phyloP scores from a whole-genome alignment of 2,797 vertebrate genomes.

The Tarsius wallacei region DNA sequence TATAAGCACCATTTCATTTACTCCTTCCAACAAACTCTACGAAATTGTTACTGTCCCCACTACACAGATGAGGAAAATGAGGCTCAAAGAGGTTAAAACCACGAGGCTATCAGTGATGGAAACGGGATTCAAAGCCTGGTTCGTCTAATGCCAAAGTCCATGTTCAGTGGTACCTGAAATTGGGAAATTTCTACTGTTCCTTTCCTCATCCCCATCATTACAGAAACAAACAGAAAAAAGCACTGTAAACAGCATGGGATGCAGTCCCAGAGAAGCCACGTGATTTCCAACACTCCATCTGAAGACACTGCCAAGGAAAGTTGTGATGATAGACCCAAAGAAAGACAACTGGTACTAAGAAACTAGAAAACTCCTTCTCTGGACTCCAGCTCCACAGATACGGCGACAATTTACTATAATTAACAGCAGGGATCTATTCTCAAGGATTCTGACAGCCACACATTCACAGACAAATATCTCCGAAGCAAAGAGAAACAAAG shows the following conservation, averaged over 20 bases:
- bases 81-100: background rate
- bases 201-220: background rate
- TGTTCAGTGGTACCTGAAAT: background rate
- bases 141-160: background rate
- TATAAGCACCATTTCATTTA: background rate
- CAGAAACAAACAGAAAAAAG: background rate
- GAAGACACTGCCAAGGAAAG: background rate
- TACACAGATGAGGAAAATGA: background rate
- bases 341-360: background rate
- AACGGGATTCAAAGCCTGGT: background rate
- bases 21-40: background rate
- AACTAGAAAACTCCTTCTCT: background rate
- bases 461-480: background rate
- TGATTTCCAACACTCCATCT: background rate
- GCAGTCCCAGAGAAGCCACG: background rate
- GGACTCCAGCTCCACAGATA: background rate
- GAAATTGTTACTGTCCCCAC: background rate
- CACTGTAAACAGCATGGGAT: background rate
- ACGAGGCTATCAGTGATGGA: background rate
- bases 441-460: conserved; percentile 7
- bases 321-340: background rate
- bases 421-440: background rate
- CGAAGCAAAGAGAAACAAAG: background rate
- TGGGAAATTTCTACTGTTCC: background rate
- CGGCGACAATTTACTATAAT: background rate